Conservation (phyloP, 2,113 vertebrate genomes). For the Polypterus bichir region DNA sequence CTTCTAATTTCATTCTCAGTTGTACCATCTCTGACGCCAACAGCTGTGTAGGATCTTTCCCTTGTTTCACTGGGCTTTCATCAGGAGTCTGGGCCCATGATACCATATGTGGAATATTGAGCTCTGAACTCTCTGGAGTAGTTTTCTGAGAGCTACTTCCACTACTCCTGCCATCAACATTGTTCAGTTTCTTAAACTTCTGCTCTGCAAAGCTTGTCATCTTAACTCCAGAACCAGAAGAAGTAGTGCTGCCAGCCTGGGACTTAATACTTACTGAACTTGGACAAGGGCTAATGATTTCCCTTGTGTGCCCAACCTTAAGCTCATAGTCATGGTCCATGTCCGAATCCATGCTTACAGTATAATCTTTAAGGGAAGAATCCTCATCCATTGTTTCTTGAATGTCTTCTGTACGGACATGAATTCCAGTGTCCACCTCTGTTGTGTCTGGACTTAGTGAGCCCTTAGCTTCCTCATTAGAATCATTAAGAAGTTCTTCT, state of each 20-base stretch:
- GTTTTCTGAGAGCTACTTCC: conserved; percentile 82
- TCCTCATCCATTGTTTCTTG: conserved; percentile 90
- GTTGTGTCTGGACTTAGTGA: conserved; percentile 69
- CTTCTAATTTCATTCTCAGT: conserved; percentile 85
- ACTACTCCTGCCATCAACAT: conserved; percentile 65
- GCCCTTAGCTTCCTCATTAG: conserved; percentile 60
- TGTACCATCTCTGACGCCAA: conserved; percentile 93
- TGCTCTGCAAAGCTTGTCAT: conserved; percentile 96
- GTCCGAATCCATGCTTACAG: conserved; percentile 86
- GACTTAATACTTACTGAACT: conserved; percentile 73
- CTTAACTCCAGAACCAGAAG: conserved; percentile 72
- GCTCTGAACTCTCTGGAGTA: conserved; percentile 82
- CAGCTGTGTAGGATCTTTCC: conserved; percentile 76
- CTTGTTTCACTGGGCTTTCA: conserved; percentile 48
- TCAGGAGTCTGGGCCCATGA: conserved; percentile 80
- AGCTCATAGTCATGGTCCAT: conserved; percentile 78
- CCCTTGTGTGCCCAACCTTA: conserved; percentile 41
- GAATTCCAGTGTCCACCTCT: conserved; percentile 87
- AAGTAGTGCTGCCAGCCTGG: conserved; percentile 69
- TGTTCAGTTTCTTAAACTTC: conserved; percentile 73
- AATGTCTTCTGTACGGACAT: conserved; percentile 85
- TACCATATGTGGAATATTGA: conserved; percentile 71
- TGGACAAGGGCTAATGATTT: conserved; percentile 66
- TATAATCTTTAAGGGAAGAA: conserved; percentile 86
- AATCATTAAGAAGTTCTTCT: conserved; percentile 40